phyloP scores from a whole-genome alignment of 2,113 vertebrate species.

The Natator depressus region DNA sequence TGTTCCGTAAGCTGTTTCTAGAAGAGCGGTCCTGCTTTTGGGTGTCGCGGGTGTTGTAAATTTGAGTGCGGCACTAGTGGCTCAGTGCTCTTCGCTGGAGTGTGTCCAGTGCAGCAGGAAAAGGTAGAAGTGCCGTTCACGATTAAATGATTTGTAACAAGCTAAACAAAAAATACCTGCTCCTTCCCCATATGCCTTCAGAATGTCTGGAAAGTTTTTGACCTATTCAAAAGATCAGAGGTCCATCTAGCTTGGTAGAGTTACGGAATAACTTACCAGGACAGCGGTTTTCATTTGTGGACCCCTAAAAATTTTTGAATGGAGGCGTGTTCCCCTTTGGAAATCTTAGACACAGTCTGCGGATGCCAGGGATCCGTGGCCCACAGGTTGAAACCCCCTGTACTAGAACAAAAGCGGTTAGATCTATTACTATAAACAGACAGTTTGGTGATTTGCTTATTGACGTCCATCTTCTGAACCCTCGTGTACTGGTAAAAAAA shows the following conservation, averaged over 20 bases:
- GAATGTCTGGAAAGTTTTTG: constrained; percentile 55
- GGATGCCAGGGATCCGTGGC: constrained; percentile 44
- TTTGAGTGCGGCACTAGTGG: no score
- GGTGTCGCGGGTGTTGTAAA: background rate
- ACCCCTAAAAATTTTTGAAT: no score
- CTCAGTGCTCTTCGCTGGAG: background rate
- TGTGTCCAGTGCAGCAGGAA: background rate
- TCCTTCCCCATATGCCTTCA: background rate
- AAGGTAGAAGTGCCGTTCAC: background rate
- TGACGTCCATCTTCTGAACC: constrained; percentile 51
- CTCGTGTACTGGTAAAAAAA: constrained; percentile 31
- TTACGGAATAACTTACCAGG: background rate
- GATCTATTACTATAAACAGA: constrained; percentile 52
- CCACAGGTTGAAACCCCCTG: constrained; percentile 54
- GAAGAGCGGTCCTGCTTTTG: background rate
- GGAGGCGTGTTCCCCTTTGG: no score
- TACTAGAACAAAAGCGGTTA: constrained; percentile 29
- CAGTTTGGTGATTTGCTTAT: constrained; percentile 44
- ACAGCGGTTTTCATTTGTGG: no score
- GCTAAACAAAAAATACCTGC: background rate
- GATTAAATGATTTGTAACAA: background rate
- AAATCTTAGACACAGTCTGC: no score
- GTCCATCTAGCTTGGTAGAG: background rate
- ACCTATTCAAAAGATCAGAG: constrained; percentile 27
- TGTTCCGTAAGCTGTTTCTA: accelerated